phyloP scores from a whole-genome alignment of 2,797 vertebrate genomes.

The Craterocephalus amniculus region DNA sequence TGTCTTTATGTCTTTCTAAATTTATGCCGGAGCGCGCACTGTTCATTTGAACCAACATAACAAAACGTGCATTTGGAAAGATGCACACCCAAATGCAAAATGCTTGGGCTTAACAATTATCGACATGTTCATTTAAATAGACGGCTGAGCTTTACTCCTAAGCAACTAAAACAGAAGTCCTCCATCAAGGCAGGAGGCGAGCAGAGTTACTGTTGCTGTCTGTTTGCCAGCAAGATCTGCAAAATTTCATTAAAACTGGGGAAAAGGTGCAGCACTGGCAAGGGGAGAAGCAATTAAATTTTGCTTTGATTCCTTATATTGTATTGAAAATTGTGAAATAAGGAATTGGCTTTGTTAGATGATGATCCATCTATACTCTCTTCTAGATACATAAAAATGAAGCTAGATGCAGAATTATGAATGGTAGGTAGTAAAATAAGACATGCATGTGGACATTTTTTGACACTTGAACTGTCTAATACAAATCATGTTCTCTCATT shows the following conservation, averaged over 20 bases:
- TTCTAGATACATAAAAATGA: background rate
- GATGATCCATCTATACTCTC: background rate
- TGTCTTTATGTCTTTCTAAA: constrained; percentile 7
- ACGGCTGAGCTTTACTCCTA: background rate
- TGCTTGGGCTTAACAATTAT: background rate
- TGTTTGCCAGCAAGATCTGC: background rate
- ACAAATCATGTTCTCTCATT: background rate
- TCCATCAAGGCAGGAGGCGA: background rate
- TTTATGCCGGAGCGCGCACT: background rate
- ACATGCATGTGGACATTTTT: background rate
- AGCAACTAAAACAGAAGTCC: background rate
- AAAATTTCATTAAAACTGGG: background rate
- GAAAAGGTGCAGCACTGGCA: background rate
- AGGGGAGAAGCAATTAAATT: background rate
- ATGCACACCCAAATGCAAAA: background rate
- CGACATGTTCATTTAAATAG: background rate
- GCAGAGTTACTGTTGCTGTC: background rate
- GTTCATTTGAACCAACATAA: constrained; percentile 6
- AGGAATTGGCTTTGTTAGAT: background rate
- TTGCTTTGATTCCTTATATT: background rate
- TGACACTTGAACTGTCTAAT: background rate
- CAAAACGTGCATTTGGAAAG: constrained; percentile 1
- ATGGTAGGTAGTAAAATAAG: background rate
- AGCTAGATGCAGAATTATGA: background rate
- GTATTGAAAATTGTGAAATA: background rate